Conservation (phyloP, 1,140 invertebrate genomes). For the Scaptodrosophila lebanonensis region DNA sequence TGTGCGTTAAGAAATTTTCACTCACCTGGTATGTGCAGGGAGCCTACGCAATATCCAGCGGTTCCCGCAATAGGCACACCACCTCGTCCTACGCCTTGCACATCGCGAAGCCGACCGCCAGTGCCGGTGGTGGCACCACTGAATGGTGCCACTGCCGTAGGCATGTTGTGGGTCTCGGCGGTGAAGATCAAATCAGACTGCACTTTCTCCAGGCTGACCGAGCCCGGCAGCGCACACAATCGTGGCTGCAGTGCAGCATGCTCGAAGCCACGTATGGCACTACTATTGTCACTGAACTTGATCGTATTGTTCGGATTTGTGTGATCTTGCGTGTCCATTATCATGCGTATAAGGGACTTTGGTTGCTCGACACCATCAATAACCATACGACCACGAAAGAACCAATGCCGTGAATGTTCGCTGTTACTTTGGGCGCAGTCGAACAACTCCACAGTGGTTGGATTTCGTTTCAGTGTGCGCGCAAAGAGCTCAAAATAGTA, state of each 20-base stretch:
- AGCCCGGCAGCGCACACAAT: conserved; percentile 82
- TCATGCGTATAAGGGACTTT: conserved; percentile 93
- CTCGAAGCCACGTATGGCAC: conserved; percentile 92
- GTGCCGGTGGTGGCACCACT: conserved; percentile 98
- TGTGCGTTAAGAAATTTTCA: neutral
- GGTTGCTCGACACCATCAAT: conserved; percentile 88
- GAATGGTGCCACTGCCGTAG: conserved; percentile 94
- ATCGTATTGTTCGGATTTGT: conserved; percentile 97
- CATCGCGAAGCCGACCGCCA: conserved; percentile 95
- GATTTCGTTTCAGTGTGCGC: conserved; percentile 91
- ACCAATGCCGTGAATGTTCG: conserved; percentile 95
- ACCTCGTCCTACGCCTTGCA: conserved; percentile 94
- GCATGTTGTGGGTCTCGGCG: conserved; percentile 99
- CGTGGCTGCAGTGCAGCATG: conserved; percentile 82
- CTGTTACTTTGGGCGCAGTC: conserved; percentile 99
- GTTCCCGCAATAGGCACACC: conserved; percentile 96
- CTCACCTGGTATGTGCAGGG: conserved; percentile 91
- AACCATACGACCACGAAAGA: conserved; percentile 93
- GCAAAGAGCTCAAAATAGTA: conserved; percentile 91
- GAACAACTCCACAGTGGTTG: conserved; percentile 98
- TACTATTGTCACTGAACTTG: conserved; percentile 98
- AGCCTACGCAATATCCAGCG: conserved; percentile 97
- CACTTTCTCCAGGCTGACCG: conserved; percentile 79
- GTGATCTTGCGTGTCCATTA: conserved; percentile 90
- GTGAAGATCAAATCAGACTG: conserved; percentile 97